Evolutionary conservation across 2,797 vertebrate genomes (phyloP), one percentile per base, ranked within the genome.

Genomic region (Thaleichthys pacificus): DNA sequence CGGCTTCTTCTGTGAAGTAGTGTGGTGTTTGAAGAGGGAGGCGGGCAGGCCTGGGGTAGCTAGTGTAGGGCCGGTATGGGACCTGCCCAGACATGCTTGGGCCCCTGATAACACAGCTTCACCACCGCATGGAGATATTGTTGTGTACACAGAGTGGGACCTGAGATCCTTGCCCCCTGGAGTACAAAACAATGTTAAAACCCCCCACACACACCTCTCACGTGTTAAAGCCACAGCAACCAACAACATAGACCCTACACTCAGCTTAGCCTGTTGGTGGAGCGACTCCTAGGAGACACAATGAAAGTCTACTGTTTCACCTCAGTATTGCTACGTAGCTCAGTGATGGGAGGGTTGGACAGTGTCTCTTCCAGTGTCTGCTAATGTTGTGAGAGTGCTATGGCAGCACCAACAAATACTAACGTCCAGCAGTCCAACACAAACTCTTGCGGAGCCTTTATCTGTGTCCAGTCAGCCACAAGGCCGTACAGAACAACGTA

Each of bases 151-250:
- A 56, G 51, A n/a, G 51, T n/a, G 15, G 51, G 51, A 5, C 4
- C 51, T 17, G 51, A 56, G 19, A 15, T 56, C 15, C 6, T 17
- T 56, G 15, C 17, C 5, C 51, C 12, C 51, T 24, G 22, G 4
- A 24, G 21, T 49, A 15, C 62, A 76, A 15, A 42, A 5, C 30
- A 30, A 42, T 30, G 51, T 28, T 79, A 80, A 80, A 80, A 72
- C 77, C 68, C 58, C 69, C 22, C 57, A 47, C 35, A 17, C 47
- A 21, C 54, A 49, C 24, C 51, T 22, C 78, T 78, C 78, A 70
- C 76, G 73, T 42, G 35, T 64, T 74, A 35, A 75, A 76, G 84
- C 79, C 89, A 84, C 83, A 88, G 88, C 86, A 91, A 91, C 87
- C 21, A 79, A 82, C 82, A 88, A 85, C 82, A 85, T 76, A 80